Evolutionary conservation across 2,888 invertebrate genomes (phyloP).

Genomic region (Auanema freiburgensis): DNA sequence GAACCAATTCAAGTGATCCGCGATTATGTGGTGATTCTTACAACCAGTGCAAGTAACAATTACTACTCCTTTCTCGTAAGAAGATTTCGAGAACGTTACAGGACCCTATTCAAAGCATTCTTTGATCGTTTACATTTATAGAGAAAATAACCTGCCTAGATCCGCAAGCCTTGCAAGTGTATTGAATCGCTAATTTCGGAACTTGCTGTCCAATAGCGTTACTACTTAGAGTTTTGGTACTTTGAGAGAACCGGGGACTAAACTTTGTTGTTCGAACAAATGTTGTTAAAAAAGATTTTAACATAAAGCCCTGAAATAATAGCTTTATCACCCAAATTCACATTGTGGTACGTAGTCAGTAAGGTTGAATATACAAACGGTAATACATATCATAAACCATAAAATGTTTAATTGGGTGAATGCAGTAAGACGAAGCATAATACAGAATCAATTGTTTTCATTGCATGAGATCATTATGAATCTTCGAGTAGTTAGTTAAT

Average conservation of each 20-base stretch:
- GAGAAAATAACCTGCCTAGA: conserved; percentile 71
- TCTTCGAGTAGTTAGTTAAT: conserved; percentile 31
- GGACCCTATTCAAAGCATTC: conserved; percentile 53
- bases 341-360: too few relatives aligned
- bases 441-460: neutral
- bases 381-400: too few relatives aligned
- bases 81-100: conserved; percentile 54
- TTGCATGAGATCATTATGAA: too few relatives aligned
- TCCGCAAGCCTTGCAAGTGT: conserved; percentile 86
- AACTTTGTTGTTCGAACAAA: neutral
- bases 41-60: conserved; percentile 87
- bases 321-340: too few relatives aligned
- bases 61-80: conserved; percentile 74
- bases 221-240: neutral
- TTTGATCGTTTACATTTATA: neutral
- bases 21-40: conserved; percentile 86
- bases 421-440: neutral
- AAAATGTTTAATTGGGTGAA: neutral
- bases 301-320: neutral
- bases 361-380: too few relatives aligned
- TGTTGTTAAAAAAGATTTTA: neutral
- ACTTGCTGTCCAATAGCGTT: conserved; percentile 28
- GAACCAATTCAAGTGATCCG: conserved; percentile 95
- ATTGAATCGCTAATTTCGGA: conserved; percentile 71
- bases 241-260: too few relatives aligned